Evolutionary conservation across 1,140 invertebrate species (phyloP).

Genomic region (Drosophila obscura): DNA sequence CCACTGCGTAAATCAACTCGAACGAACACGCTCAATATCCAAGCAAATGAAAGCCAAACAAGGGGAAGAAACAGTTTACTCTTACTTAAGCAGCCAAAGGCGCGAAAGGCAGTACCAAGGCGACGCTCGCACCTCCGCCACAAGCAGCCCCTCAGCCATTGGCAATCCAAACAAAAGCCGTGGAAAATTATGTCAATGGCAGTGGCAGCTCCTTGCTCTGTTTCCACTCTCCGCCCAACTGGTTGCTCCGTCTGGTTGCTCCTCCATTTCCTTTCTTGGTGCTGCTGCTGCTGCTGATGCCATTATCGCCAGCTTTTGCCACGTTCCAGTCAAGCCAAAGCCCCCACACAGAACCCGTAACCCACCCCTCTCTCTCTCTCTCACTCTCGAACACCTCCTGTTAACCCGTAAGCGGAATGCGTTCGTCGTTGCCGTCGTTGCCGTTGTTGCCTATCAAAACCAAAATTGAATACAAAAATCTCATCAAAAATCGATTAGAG

Average conservation of each 20-base stretch:
- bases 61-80: constrained; percentile 38
- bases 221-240: background rate
- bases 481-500: constrained; percentile 80
- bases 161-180: constrained; percentile 58
- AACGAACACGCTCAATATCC: constrained; percentile 2
- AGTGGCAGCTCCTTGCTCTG: too few species aligned
- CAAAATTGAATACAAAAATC: constrained; percentile 80
- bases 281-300: background rate
- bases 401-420: constrained; percentile 1
- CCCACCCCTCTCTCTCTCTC: too few species aligned
- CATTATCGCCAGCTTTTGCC: constrained; percentile 15
- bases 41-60: constrained; percentile 64
- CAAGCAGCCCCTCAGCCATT: background rate
- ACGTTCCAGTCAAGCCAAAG: too few species aligned
- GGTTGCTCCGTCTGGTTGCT: too few species aligned
- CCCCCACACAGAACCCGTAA: background rate
- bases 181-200: constrained; percentile 68
- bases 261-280: background rate
- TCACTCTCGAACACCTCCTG: too few species aligned
- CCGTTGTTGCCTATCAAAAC: constrained; percentile 64
- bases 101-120: too few species aligned
- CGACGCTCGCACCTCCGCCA: too few species aligned
- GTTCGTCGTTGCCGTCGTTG: constrained; percentile 24
- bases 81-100: constrained; percentile 6
- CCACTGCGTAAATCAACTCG: constrained; percentile 49